These are phyloP conservation scores for Lepidothrix coronata DNA, from an alignment of 2,113 vertebrate species.

Conservation along the genomic window DNA sequence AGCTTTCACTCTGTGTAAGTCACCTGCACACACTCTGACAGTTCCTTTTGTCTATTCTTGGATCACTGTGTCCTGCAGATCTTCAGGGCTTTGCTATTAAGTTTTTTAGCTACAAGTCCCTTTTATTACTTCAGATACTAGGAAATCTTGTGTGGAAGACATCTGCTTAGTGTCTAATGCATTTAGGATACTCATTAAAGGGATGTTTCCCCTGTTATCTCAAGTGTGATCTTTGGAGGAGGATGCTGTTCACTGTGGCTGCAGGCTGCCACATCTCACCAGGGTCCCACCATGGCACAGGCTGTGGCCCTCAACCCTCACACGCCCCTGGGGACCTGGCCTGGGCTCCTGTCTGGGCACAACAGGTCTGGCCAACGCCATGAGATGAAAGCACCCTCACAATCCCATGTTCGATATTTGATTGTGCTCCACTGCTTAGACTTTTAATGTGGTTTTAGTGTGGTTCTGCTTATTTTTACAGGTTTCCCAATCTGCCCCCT, in stretches of 20 bases:
- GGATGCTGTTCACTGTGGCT: background rate
- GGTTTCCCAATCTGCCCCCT: slow-evolving; percentile 46
- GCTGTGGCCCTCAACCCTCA: background rate
- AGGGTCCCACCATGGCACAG: background rate
- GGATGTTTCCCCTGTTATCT: background rate
- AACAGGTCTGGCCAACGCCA: background rate
- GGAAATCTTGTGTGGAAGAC: background rate
- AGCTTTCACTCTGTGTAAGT: background rate
- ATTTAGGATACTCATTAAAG: background rate
- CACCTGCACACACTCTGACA: background rate
- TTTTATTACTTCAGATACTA: background rate
- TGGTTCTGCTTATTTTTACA: slow-evolving; percentile 65
- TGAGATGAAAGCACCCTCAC: background rate
- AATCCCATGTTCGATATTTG: background rate
- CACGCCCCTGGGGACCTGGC: background rate
- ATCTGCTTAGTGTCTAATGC: background rate
- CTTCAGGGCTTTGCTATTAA: background rate
- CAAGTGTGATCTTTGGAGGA: background rate
- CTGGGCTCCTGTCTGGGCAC: background rate
- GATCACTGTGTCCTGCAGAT: background rate
- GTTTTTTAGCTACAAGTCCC: background rate
- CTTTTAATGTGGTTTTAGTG: slow-evolving; percentile 52
- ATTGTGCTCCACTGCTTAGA: slow-evolving; percentile 6
- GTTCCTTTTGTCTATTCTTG: background rate
- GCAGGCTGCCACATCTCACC: background rate